Percentiles rank a stretch among this genome's conserved stretches.
These are phyloP conservation scores for Helicorthomorpha holstii DNA, from an alignment of 1,140 invertebrate genomes.

Conservation along the genomic window DNA sequence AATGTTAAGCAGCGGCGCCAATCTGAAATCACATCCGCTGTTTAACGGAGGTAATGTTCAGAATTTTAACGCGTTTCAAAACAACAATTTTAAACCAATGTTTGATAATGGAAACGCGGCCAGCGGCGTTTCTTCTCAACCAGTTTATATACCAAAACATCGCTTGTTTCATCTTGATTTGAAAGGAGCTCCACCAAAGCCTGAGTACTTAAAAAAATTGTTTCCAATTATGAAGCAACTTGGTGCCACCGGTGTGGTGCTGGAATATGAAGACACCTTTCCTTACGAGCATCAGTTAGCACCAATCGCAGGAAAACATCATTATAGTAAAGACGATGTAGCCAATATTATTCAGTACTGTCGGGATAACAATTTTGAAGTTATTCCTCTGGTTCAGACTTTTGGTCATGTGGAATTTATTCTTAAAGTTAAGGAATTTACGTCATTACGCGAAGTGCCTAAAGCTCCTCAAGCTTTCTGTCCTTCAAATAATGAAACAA, in stretches of 20 bases:
- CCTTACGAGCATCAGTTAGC: slow-evolving; percentile 56
- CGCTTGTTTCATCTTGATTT: slow-evolving; percentile 52
- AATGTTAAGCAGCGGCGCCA: too few relatives aligned
- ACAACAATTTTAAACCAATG: background rate
- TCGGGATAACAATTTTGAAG: slow-evolving; percentile 44
- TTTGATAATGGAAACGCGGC: background rate
- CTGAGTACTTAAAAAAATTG: slow-evolving; percentile 43
- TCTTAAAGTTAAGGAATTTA: slow-evolving; percentile 60
- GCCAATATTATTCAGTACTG: slow-evolving; percentile 41
- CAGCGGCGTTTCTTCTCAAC: background rate
- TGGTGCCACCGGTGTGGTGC: slow-evolving; percentile 69
- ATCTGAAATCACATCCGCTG: too few relatives aligned
- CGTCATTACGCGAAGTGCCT: slow-evolving; percentile 54
- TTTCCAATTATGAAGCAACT: slow-evolving; percentile 37
- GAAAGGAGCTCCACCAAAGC: slow-evolving; percentile 52
- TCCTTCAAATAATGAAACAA: slow-evolving; percentile 52
- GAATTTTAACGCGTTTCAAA: background rate
- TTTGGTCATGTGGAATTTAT: slow-evolving; percentile 89
- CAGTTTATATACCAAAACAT: slow-evolving; percentile 17
- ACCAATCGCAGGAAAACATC: slow-evolving; percentile 51
- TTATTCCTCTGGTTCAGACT: slow-evolving; percentile 87
- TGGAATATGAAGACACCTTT: slow-evolving; percentile 98
- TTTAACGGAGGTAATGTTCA: background rate
- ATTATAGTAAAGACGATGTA: slow-evolving; percentile 54
- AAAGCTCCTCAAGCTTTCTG: slow-evolving; percentile 65